A percentile compares a stretch with the other conserved stretches of the same genome.
These are phyloP conservation scores for Pollenia griseotomentosa DNA, from an alignment of 2,888 invertebrate genomes.

Conservation along the genomic window DNA sequence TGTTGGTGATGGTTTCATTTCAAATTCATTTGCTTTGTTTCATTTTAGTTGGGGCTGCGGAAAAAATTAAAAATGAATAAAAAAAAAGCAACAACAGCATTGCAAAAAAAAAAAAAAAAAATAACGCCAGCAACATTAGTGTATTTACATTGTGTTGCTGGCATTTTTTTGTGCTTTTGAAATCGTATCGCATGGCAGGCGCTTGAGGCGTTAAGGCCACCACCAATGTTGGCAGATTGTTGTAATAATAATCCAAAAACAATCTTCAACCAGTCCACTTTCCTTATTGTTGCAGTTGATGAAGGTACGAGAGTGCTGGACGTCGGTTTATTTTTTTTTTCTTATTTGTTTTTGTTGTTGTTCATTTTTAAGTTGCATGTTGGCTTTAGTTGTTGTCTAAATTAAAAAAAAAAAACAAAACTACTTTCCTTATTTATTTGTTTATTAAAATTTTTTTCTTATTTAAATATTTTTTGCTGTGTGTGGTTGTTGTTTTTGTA, in stretches of 20 bases:
- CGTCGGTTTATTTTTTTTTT: conserved; percentile 66
- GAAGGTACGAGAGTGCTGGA: conserved; percentile 58
- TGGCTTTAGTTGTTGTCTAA: conserved; percentile 39
- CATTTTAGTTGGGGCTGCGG: conserved; percentile 26
- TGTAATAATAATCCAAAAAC: conserved; percentile 64
- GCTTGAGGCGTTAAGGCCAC: conserved; percentile 74
- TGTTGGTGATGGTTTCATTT: conserved; percentile 36
- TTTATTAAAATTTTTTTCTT: conserved; percentile 47
- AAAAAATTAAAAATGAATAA: conserved; percentile 47
- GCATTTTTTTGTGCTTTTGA: conserved; percentile 25
- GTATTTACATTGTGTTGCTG: conserved; percentile 53
- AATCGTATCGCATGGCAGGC: conserved; percentile 68
- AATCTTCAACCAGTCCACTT: conserved; percentile 70
- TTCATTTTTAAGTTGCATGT: conserved; percentile 50
- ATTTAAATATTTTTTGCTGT: conserved; percentile 16
- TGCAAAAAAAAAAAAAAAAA: conserved; percentile 27
- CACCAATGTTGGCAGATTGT: conserved; percentile 67
- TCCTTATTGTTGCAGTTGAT: conserved; percentile 73
- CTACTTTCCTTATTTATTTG: conserved; percentile 63
- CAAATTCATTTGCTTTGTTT: conserved; percentile 41
- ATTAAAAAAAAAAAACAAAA: conserved; percentile 17
- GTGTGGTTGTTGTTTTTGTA: conserved; percentile 37
- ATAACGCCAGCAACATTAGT: conserved; percentile 44
- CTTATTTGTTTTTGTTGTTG: conserved; percentile 23
- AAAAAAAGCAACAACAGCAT: conserved; percentile 32